Conservation (phyloP, 2,113 vertebrate species). For the Seriola dumerili region DNA sequence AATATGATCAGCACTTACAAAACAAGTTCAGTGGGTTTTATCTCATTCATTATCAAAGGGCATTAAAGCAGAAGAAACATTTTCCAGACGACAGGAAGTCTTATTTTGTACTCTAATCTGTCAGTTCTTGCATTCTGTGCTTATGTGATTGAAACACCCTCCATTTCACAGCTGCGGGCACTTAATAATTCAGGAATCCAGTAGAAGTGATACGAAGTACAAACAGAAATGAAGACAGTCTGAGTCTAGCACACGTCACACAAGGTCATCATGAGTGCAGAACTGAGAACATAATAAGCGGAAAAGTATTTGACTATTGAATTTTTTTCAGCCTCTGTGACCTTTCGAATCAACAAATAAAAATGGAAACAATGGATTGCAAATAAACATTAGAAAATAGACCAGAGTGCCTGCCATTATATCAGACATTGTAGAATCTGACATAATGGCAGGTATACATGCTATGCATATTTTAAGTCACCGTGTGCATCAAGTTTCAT, state of each 20-base stretch:
- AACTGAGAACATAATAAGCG: not conserved
- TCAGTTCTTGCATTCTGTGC: constrained; percentile 19
- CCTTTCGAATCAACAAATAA: not conserved
- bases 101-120: constrained; percentile 15
- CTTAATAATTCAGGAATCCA: constrained; percentile 38
- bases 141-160: constrained; percentile 22
- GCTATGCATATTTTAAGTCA: not conserved
- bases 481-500: not conserved
- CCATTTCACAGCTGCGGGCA: constrained; percentile 19
- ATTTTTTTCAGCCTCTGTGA: not conserved
- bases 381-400: not conserved
- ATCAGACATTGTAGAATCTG: not conserved
- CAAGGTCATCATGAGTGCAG: constrained; percentile 1
- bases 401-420: not conserved
- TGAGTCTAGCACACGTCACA: not conserved
- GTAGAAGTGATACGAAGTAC: constrained; percentile 4
- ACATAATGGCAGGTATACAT: not conserved
- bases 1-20: not conserved
- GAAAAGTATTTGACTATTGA: not conserved
- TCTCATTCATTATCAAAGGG: constrained; percentile 9
- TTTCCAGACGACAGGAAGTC: constrained; percentile 6
- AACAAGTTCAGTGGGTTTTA: constrained; percentile 2
- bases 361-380: no score
- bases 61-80: constrained; percentile 25
- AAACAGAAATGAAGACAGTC: constrained; percentile 13